Percentiles rank a stretch among this genome's conserved stretches.
Evolutionary conservation across 2,797 vertebrate species (phyloP).

Genomic region (Salarias fasciatus): DNA sequence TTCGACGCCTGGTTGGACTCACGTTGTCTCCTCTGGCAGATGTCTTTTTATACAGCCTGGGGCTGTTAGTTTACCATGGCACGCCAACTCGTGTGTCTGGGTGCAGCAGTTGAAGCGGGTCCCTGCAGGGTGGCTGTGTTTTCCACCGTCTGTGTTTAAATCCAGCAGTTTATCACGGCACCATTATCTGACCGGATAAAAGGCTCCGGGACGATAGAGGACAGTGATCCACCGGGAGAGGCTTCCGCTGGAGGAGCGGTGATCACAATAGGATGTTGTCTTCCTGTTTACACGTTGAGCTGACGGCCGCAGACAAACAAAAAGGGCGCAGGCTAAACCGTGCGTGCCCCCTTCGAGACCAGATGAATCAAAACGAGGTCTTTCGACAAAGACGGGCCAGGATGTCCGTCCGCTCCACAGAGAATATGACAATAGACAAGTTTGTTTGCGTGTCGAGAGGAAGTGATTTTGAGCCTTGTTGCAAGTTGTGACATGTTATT

Average conservation of each 20-base stretch:
- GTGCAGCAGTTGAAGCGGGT: constrained; percentile 28
- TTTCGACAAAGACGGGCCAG: constrained; percentile 47
- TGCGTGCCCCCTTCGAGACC: constrained; percentile 3
- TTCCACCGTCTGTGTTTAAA: background rate
- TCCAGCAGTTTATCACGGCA: background rate
- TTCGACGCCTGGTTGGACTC: no score
- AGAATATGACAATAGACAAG: constrained; percentile 35
- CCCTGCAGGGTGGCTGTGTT: constrained; percentile 10
- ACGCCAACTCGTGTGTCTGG: constrained; percentile 36
- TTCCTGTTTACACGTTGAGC: constrained; percentile 46
- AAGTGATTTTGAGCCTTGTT: constrained; percentile 36
- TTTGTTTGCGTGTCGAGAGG: constrained; percentile 47
- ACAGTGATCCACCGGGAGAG: constrained; percentile 10
- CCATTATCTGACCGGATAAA: background rate
- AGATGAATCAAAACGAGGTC: constrained; percentile 26
- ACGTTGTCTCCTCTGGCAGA: constrained; percentile 1
- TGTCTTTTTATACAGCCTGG: constrained; percentile 42
- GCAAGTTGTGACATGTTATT: constrained; percentile 8
- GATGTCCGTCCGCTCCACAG: constrained; percentile 56
- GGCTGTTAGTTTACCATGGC: constrained; percentile 40
- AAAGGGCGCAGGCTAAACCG: constrained; percentile 39
- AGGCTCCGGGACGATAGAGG: background rate
- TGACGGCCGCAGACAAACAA: constrained; percentile 35
- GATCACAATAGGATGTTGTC: constrained; percentile 49
- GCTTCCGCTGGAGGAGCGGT: constrained; percentile 18